These are phyloP conservation scores for Corythornis madagascariensis DNA, from an alignment of 2,113 vertebrate species.

Conservation along the genomic window DNA sequence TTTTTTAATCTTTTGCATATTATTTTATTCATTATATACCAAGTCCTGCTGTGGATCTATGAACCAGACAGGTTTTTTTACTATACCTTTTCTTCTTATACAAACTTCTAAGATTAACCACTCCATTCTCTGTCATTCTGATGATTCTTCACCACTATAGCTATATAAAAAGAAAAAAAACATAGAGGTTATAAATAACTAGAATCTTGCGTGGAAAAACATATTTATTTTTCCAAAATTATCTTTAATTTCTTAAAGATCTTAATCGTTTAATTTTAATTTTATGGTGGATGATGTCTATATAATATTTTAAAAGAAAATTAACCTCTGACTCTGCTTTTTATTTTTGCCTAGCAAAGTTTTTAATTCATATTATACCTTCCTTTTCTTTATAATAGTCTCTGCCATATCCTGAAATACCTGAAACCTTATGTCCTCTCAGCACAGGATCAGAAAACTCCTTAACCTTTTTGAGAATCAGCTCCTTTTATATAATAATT, in stretches of 20 bases:
- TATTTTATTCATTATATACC: background rate
- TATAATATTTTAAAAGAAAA: background rate
- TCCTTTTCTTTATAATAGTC: background rate
- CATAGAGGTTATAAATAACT: background rate
- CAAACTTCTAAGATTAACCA: background rate
- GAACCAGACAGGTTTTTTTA: background rate
- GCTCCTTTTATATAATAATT: background rate
- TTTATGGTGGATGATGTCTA: background rate
- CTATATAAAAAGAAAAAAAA: background rate
- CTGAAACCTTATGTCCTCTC: background rate
- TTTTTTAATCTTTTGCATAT: background rate
- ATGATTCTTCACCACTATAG: background rate
- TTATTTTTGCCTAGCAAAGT: background rate
- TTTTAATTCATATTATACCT: background rate
- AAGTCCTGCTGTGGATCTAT: background rate
- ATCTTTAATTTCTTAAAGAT: background rate
- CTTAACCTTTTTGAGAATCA: background rate
- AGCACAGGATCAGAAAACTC: background rate
- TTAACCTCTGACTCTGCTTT: background rate
- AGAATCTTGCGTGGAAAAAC: background rate
- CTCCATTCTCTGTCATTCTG: background rate
- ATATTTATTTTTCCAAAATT: background rate
- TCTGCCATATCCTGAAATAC: background rate
- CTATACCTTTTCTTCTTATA: background rate
- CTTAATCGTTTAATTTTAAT: background rate